phyloP scores from a whole-genome alignment of 2,888 invertebrate species.

The Myopa tessellatipennis region DNA sequence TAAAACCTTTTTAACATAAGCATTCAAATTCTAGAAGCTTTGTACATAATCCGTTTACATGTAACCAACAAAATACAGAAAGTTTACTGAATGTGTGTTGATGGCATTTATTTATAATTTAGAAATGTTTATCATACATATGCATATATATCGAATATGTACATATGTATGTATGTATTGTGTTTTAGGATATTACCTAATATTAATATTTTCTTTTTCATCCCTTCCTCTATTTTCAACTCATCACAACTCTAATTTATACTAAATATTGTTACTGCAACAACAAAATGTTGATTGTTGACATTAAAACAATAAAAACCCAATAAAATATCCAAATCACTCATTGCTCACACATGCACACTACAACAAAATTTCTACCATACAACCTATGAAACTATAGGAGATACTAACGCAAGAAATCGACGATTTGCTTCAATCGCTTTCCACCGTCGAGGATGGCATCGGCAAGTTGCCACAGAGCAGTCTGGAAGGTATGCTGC shows the following conservation, averaged over 20 bases:
- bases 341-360: conserved; percentile 35
- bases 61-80: not conserved
- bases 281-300: conserved; percentile 13
- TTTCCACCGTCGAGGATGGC: conserved; percentile 76
- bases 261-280: conserved; percentile 6
- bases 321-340: conserved; percentile 6
- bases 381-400: conserved; percentile 60
- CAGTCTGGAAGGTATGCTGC: conserved; percentile 78
- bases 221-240: conserved; percentile 38
- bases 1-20: not conserved
- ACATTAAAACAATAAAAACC: conserved; percentile 21
- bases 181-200: not conserved
- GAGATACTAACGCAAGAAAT: conserved; percentile 76
- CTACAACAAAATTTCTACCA: conserved; percentile 38
- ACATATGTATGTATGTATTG: not conserved
- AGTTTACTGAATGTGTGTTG: not conserved
- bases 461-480: conserved; percentile 77
- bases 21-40: conserved; percentile 35
- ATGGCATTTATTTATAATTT: not conserved
- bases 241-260: conserved; percentile 33
- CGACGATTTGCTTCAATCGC: conserved; percentile 76
- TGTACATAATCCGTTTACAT: conserved; percentile 13
- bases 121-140: not conserved
- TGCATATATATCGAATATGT: conserved; percentile 19
- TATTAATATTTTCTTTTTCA: conserved; percentile 42